phyloP scores from a whole-genome alignment of 2,888 invertebrate genomes.

The Antheraea assamensis region DNA sequence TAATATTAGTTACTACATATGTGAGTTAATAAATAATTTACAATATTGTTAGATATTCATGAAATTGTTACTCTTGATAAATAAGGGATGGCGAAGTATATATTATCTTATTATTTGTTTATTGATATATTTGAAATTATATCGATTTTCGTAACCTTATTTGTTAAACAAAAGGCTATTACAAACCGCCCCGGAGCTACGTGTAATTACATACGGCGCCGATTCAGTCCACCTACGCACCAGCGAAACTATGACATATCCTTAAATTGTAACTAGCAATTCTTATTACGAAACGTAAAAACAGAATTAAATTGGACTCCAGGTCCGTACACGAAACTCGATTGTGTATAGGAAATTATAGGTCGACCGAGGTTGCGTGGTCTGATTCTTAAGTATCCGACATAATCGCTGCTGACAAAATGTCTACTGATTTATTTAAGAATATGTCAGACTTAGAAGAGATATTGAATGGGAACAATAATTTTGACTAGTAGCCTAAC shows the following conservation, averaged over 20 bases:
- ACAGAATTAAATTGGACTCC: conserved; percentile 36
- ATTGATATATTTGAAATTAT: not conserved
- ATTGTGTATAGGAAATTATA: conserved; percentile 45
- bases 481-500: not conserved
- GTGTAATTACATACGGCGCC: conserved; percentile 25
- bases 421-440: not conserved
- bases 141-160: not conserved
- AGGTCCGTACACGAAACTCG: conserved; percentile 37
- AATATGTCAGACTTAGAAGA: not conserved
- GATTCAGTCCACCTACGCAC: conserved; percentile 19
- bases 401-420: not conserved
- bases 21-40: no score
- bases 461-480: not conserved
- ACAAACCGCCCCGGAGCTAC: conserved; percentile 15
- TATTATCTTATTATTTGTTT: not conserved
- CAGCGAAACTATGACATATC: conserved; percentile 24
- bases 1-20: no score
- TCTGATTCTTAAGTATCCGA: conserved; percentile 16
- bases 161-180: conserved; percentile 1
- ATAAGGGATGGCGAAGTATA: no score
- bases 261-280: conserved; percentile 25
- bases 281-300: conserved; percentile 27
- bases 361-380: conserved; percentile 23
- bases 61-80: no score
- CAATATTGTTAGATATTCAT: no score